Conservation (phyloP, 2,888 invertebrate genomes). For the Epinotia demarniana region DNA sequence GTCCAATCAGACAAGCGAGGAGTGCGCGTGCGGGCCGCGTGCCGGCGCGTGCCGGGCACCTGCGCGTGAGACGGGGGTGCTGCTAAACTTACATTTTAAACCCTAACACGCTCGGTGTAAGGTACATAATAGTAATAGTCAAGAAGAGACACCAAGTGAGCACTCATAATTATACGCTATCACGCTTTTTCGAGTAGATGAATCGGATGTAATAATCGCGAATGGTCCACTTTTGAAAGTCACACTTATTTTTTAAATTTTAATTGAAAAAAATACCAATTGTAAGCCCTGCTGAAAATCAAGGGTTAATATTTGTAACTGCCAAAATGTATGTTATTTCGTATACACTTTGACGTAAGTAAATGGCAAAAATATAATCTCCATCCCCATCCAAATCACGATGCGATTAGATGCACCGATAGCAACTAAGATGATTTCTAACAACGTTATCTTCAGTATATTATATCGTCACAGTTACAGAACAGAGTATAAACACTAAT, state of each 20-base stretch:
- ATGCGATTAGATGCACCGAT: too few species aligned
- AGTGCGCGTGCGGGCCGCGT: slow-evolving; percentile 56
- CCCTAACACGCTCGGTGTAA: slow-evolving; percentile 1
- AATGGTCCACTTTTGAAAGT: slow-evolving; percentile 9
- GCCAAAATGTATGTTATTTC: background rate
- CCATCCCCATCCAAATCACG: too few species aligned
- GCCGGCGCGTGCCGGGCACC: slow-evolving; percentile 65
- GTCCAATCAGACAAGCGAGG: slow-evolving; percentile 63
- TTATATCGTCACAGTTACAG: too few species aligned
- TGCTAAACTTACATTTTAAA: background rate
- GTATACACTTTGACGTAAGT: too few species aligned
- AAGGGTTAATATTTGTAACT: too few species aligned
- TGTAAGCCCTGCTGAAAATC: too few species aligned
- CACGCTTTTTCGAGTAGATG: slow-evolving; percentile 31
- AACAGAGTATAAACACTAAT: too few species aligned
- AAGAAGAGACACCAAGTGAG: background rate
- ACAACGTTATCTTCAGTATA: too few species aligned
- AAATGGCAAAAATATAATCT: too few species aligned
- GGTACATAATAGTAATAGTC: background rate
- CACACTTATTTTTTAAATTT: background rate
- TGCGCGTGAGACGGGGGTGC: slow-evolving; percentile 53
- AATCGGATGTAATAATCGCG: slow-evolving; percentile 9
- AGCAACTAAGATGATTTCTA: too few species aligned
- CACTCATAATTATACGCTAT: slow-evolving; percentile 44
- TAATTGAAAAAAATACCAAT: too few species aligned